Conservation (phyloP, 2,113 vertebrate genomes). For the Centropristis striata region DNA sequence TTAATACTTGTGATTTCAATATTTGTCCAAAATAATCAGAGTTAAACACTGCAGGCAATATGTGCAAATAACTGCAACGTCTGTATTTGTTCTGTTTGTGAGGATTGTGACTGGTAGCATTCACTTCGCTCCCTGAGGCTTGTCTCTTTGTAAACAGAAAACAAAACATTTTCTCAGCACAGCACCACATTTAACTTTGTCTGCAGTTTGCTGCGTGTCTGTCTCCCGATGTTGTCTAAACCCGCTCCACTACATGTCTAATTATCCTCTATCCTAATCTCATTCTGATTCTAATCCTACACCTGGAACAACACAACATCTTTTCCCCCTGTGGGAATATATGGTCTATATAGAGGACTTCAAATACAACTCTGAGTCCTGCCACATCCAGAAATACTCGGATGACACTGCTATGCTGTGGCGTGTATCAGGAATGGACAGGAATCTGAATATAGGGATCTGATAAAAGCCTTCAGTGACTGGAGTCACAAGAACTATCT, state of each 20-base stretch:
- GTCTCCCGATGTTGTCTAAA: not conserved
- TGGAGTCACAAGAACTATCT: no score
- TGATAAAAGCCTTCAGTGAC: no score
- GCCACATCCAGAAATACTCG: no score
- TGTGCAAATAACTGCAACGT: not conserved
- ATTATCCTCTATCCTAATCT: not conserved
- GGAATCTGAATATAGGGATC: no score
- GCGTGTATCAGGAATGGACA: no score
- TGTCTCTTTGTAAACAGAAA: not conserved
- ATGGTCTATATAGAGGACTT: not conserved
- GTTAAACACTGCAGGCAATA: no score
- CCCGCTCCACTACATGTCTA: not conserved
- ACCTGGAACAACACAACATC: not conserved
- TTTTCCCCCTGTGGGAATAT: not conserved
- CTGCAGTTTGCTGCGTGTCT: not conserved
- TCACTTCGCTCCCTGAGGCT: not conserved
- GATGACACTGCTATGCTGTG: no score
- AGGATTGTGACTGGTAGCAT: not conserved
- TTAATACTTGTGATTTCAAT: no score
- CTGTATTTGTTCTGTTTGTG: not conserved
- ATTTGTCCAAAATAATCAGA: no score
- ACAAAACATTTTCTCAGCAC: not conserved
- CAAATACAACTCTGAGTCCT: no score
- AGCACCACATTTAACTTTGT: not conserved
- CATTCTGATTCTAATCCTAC: not conserved